A percentile compares a stretch with the other conserved stretches of the same genome.
phyloP scores from a whole-genome alignment of 2,113 vertebrate genomes.

The Lagopus leucura region DNA sequence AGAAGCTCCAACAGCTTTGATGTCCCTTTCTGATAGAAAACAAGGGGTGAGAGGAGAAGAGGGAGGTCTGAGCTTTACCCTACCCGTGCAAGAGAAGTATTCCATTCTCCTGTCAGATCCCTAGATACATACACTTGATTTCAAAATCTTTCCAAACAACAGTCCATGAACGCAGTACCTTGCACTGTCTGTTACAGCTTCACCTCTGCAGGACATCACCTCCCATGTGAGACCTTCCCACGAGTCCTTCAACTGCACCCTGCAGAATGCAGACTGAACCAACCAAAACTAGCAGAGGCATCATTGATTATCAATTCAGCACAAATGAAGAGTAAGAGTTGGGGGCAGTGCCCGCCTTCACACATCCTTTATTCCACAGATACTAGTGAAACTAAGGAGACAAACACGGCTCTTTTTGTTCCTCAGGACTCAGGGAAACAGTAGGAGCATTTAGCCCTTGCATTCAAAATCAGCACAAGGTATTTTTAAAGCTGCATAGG shows the following conservation, averaged over 20 bases:
- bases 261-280: background rate
- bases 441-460: background rate
- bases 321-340: background rate
- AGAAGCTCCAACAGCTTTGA: rapidly evolving
- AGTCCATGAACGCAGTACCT: background rate
- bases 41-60: background rate
- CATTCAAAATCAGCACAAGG: background rate
- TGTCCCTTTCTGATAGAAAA: background rate
- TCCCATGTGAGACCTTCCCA: background rate
- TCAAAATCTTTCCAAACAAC: background rate
- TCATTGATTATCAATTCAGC: background rate
- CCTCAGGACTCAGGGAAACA: background rate
- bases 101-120: background rate
- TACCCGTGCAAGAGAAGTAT: background rate
- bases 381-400: background rate
- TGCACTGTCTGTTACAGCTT: background rate
- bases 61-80: background rate
- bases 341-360: background rate
- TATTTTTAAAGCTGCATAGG: background rate
- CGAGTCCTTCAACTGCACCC: background rate
- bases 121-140: background rate
- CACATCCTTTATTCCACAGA: background rate
- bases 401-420: background rate
- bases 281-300: rapidly evolving
- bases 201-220: background rate